A percentile compares a stretch with the other conserved stretches of the same genome.
These are phyloP conservation scores for Cantharis nigra DNA, from an alignment of 2,888 invertebrate genomes.

Conservation along the genomic window DNA sequence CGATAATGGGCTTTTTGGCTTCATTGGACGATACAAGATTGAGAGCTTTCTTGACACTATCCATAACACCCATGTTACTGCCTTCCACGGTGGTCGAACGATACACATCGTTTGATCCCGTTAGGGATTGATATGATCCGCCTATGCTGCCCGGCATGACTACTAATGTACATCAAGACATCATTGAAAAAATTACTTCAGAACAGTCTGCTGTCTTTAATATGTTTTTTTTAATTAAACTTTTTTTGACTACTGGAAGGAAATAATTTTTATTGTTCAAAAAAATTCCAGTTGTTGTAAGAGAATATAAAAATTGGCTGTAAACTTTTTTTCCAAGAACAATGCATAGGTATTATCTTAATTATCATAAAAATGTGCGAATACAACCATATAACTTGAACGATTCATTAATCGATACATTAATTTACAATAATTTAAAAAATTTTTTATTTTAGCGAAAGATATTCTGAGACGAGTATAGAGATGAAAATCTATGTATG, in stretches of 20 bases:
- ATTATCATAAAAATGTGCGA: too few relatives aligned
- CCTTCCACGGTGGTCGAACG: slow-evolving; percentile 63
- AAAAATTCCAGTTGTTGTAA: not conserved
- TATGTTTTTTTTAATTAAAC: not conserved
- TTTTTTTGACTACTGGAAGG: not conserved
- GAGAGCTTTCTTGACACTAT: slow-evolving; percentile 66
- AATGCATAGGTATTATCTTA: not conserved
- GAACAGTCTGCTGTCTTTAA: slow-evolving; percentile 31
- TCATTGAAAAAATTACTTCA: slow-evolving; percentile 26
- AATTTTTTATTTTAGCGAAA: too few relatives aligned
- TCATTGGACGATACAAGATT: slow-evolving; percentile 42
- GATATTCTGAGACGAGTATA: not conserved
- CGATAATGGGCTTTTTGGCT: slow-evolving; percentile 41
- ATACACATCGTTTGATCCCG: slow-evolving; percentile 62
- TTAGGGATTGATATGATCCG: slow-evolving; percentile 66
- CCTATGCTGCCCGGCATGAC: slow-evolving; percentile 68
- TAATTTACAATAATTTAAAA: too few relatives aligned
- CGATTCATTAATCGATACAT: too few relatives aligned
- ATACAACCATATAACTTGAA: too few relatives aligned
- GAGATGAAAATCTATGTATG: not conserved
- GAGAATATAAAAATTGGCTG: too few relatives aligned
- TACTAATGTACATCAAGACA: slow-evolving; percentile 32
- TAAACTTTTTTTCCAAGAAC: not conserved
- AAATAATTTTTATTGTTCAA: not conserved
- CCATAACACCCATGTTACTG: slow-evolving; percentile 58